phyloP scores from a whole-genome alignment of 53 echinoderm and acorn worm species.

The Holothuria scabra region DNA sequence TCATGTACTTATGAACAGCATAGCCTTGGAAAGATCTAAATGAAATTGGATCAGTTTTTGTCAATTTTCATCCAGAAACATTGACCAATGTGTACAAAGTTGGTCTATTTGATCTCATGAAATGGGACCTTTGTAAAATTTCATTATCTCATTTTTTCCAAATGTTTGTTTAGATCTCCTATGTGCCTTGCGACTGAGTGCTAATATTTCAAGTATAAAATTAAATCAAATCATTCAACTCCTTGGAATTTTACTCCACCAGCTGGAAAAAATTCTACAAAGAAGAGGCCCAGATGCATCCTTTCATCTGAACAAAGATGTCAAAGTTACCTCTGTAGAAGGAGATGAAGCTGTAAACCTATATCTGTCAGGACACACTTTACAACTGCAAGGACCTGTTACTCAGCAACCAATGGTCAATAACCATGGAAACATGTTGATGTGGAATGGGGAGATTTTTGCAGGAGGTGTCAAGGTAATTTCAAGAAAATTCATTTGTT shows the following conservation, averaged over 20 bases:
- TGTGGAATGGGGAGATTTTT: conserved; percentile 99
- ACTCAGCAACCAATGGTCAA: conserved; percentile 71
- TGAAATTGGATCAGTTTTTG: too few species aligned
- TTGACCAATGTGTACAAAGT: too few species aligned
- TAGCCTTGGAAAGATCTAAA: too few species aligned
- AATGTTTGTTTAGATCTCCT: too few species aligned
- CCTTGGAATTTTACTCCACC: neutral
- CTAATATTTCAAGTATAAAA: too few species aligned
- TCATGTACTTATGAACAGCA: too few species aligned
- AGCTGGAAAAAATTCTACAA: conserved; percentile 6
- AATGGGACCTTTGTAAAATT: too few species aligned
- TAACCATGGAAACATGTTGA: conserved; percentile 68
- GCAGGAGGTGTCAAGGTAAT: conserved; percentile 53
- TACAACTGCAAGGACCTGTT: conserved; percentile 68
- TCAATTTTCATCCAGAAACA: too few species aligned
- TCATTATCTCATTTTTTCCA: too few species aligned
- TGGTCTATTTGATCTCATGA: too few species aligned
- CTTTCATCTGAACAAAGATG: neutral
- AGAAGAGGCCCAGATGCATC: conserved; percentile 44
- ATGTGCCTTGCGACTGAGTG: too few species aligned
- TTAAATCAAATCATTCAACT: too few species aligned
- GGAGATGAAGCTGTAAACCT: neutral
- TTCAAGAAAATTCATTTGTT: neutral
- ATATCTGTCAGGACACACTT: conserved; percentile 61
- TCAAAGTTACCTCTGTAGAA: neutral